These are phyloP conservation scores for Epizoanthus scotinus DNA, from an alignment of 92 coral and sea anemone species.

Conservation along the genomic window DNA sequence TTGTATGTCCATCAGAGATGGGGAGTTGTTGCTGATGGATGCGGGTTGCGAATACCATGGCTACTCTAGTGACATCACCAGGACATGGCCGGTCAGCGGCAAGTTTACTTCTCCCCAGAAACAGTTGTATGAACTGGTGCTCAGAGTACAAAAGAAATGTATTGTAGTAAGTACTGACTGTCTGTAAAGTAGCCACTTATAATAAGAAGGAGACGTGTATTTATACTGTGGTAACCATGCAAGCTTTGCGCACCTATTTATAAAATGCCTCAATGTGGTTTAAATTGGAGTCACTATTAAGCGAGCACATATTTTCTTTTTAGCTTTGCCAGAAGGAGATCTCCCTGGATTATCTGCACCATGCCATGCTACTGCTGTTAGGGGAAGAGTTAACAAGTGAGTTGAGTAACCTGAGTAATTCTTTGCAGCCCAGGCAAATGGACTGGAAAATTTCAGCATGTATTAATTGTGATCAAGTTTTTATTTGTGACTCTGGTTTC, in stretches of 20 bases:
- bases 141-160: conserved; percentile 84
- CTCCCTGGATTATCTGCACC: conserved; percentile 80
- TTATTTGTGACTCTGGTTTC: too few relatives aligned
- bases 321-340: conserved; percentile 88
- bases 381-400: conserved; percentile 79
- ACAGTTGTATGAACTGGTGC: conserved; percentile 84
- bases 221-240: too few relatives aligned
- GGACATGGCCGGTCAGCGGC: conserved; percentile 97
- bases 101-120: conserved; percentile 82
- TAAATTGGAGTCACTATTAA: background rate
- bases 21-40: conserved; percentile 90
- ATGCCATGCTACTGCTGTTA: conserved; percentile 79
- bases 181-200: too few relatives aligned
- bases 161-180: conserved; percentile 61
- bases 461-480: too few relatives aligned
- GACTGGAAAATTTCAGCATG: too few relatives aligned
- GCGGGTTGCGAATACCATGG: conserved; percentile 98
- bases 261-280: too few relatives aligned
- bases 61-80: conserved; percentile 92
- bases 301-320: conserved; percentile 1
- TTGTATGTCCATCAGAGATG: conserved; percentile 58
- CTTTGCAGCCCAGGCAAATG: too few relatives aligned
- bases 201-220: too few relatives aligned
- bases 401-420: conserved; percentile 11
- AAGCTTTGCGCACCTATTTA: too few relatives aligned